Evolutionary conservation across 2,888 invertebrate genomes (phyloP).

Genomic region (Megamerina dolium): DNA sequence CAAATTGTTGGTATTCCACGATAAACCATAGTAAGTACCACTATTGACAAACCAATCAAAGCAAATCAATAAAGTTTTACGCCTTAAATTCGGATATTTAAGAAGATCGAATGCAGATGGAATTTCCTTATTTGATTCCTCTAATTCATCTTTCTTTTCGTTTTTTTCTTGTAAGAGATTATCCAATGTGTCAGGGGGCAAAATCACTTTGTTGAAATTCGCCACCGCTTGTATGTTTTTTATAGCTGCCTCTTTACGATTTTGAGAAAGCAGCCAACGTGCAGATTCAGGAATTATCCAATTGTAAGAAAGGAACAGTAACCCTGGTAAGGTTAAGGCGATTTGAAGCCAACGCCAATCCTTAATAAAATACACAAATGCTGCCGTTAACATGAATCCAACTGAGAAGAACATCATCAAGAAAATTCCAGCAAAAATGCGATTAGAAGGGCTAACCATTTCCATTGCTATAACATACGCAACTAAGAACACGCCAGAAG

Average conservation of each 20-base stretch:
- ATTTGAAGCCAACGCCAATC: slow-evolving; percentile 68
- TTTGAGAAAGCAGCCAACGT: slow-evolving; percentile 64
- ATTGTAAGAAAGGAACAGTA: slow-evolving; percentile 63
- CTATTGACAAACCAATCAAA: slow-evolving; percentile 75
- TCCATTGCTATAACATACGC: slow-evolving; percentile 73
- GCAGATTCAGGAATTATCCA: slow-evolving; percentile 73
- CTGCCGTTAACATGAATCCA: slow-evolving; percentile 64
- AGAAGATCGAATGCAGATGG: slow-evolving; percentile 56
- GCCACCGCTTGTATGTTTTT: slow-evolving; percentile 59
- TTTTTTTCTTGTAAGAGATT: slow-evolving; percentile 51
- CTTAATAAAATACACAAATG: slow-evolving; percentile 60
- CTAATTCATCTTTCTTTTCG: slow-evolving; percentile 28
- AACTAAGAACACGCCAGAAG: slow-evolving; percentile 71
- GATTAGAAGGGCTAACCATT: slow-evolving; percentile 66
- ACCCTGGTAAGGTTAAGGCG: slow-evolving; percentile 62
- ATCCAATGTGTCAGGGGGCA: slow-evolving; percentile 54
- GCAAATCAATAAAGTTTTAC: slow-evolving; percentile 62
- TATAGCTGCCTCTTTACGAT: slow-evolving; percentile 58
- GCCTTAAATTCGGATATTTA: slow-evolving; percentile 59
- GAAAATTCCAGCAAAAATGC: slow-evolving; percentile 64
- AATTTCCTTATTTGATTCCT: slow-evolving; percentile 29
- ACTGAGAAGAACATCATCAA: slow-evolving; percentile 70
- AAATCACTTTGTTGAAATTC: slow-evolving; percentile 57
- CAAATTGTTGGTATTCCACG: slow-evolving; percentile 67
- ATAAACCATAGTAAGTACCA: slow-evolving; percentile 71